Evolutionary conservation across 2,888 invertebrate species (phyloP), one percentile per base, ranked within the genome.

Genomic region (Panzeria rudis): DNA sequence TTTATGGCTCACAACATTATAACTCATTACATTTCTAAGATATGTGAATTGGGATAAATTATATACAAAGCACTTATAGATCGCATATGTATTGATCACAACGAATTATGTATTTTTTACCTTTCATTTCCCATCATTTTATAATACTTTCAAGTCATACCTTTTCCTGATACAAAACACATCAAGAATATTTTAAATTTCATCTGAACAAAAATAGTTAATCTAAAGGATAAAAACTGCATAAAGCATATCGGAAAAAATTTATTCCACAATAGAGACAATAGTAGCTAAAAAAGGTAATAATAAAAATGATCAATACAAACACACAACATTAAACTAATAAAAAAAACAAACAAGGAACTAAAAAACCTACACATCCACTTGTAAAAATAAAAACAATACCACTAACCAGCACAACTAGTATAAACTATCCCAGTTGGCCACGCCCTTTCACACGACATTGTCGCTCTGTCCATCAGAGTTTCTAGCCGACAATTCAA

Each of bases 221-320:
- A 41, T 69, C 54, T 32, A 23, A 44, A 20, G 25, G n/a, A 72
- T 20, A 54, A 54, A 75, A 50, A 35, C 72, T 62, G 35, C 61
- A 59, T 61, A 47, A 47, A 35, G 17, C n/a, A 25, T n/a, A 50
- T 29, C 61, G 3, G 6, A 25, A 44, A 68, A 17, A 69, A 52
- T 13, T 50, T 35, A 41, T 54, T 54, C 11, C 8, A 20, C 11
- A 20, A 44, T 20, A 62, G 47, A 61, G 6, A 29, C 41, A 44
- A 17, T 15, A 35, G 32, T 20, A 38, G n/a, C 50, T 29, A 66
- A 52, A 35, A 66, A 62, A 71, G 29, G 2, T 59, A 56, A 23
- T 62, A 23, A 62, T 38, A 69, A 71, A 71, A 79, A 44, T 44
- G 44, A 64, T 72, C 79, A 79, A 71, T 79, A 71, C n/a, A 62